phyloP scores from a whole-genome alignment of 2,797 vertebrate species.

The Thripadectes ignobilis region DNA sequence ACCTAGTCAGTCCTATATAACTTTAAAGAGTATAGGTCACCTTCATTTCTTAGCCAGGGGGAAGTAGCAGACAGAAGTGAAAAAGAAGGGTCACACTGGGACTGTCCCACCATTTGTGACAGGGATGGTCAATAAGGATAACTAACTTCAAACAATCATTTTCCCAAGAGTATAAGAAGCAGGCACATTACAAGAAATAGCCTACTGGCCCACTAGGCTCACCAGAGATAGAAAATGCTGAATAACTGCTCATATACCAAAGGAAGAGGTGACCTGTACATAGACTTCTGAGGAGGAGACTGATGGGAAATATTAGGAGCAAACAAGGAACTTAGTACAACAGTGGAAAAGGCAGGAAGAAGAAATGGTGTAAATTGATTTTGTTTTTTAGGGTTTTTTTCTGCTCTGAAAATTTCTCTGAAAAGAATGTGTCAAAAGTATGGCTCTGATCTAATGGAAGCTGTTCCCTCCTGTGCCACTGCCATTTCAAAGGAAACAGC shows the following conservation, averaged over 20 bases:
- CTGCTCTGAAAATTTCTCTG: not conserved
- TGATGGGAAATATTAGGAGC: not conserved
- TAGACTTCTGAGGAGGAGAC: not conserved
- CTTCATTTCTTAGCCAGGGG: not conserved
- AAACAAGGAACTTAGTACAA: not conserved
- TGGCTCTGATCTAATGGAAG: not conserved
- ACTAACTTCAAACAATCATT: not conserved
- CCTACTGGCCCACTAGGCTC: not conserved
- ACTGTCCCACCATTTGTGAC: not conserved
- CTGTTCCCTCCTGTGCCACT: not conserved
- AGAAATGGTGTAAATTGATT: not conserved
- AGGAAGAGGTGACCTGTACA: not conserved
- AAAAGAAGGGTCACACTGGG: not conserved
- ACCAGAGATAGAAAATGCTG: not conserved
- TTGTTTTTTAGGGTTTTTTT: not conserved
- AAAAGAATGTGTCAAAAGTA: not conserved
- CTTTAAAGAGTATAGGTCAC: not conserved
- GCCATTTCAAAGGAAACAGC: not conserved
- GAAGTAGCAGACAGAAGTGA: not conserved
- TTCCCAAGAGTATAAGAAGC: not conserved
- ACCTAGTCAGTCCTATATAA: not conserved
- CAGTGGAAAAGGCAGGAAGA: not conserved
- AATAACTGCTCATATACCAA: not conserved
- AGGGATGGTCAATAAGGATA: not conserved
- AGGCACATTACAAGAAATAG: not conserved